Conservation (phyloP, 1,140 invertebrate species). For the Riptortus pedestris region DNA sequence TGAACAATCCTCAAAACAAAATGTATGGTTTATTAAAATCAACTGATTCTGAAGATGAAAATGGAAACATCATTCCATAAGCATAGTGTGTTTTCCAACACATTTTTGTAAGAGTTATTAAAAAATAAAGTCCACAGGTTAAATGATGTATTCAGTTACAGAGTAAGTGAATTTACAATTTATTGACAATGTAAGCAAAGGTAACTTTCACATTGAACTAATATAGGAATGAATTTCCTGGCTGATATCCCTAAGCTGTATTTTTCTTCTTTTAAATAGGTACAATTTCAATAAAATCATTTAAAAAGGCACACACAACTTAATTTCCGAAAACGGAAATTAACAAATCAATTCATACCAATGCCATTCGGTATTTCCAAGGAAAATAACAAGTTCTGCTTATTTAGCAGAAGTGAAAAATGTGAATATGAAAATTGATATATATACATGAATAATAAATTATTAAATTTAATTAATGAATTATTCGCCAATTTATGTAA, state of each 20-base stretch:
- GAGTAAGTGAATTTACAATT: conserved; percentile 9
- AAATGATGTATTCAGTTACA: no score
- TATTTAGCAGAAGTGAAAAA: conserved; percentile 10
- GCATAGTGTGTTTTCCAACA: no score
- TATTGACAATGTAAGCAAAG: conserved; percentile 14
- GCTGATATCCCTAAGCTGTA: neutral
- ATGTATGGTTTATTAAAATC: no score
- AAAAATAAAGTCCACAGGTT: no score
- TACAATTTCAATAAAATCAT: conserved; percentile 5
- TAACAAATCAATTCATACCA: conserved; percentile 7
- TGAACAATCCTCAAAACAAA: no score
- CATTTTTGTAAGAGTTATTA: no score
- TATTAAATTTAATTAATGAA: neutral
- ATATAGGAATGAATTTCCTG: conserved; percentile 16
- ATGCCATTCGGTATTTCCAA: conserved; percentile 3
- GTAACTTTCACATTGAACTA: conserved; percentile 11
- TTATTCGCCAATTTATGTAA: conserved; percentile 15
- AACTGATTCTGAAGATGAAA: no score
- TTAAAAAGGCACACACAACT: conserved; percentile 15
- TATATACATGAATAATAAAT: conserved; percentile 12
- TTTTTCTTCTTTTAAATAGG: conserved; percentile 7
- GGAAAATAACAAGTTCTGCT: conserved; percentile 1
- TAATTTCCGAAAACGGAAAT: neutral
- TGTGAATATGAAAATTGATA: conserved; percentile 16
- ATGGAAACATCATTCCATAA: no score